Percentiles rank a stretch among this genome's conserved stretches.
Evolutionary conservation across 2,113 vertebrate species (phyloP).

Genomic region (Pandion haliaetus): DNA sequence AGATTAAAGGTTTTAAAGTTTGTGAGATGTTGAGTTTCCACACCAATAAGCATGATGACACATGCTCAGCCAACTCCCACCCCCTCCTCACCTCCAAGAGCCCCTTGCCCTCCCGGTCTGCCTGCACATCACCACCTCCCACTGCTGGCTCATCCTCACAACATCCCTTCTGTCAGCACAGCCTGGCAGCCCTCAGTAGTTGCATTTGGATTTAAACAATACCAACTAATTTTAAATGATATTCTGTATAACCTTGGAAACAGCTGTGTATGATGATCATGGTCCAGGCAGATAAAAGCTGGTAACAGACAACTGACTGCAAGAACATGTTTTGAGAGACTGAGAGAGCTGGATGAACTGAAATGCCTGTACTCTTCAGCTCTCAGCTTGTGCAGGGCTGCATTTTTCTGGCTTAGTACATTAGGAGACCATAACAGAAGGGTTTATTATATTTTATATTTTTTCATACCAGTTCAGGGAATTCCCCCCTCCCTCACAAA

Average conservation of each 20-base stretch:
- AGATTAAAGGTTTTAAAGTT: not conserved
- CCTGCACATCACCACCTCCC: not conserved
- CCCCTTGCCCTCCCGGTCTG: rapidly evolving
- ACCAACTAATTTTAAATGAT: not conserved
- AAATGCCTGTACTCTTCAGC: not conserved
- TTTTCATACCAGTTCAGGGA: not conserved
- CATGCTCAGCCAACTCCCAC: not conserved
- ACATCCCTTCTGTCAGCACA: not conserved
- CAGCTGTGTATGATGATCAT: not conserved
- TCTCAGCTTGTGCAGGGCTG: not conserved
- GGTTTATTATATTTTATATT: not conserved
- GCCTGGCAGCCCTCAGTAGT: not conserved
- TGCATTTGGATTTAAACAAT: not conserved
- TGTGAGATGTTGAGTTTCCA: not conserved
- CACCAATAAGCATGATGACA: not conserved
- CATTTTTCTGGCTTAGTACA: not conserved
- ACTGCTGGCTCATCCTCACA: not conserved
- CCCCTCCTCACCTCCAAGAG: not conserved
- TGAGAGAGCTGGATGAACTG: not conserved
- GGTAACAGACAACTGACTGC: not conserved
- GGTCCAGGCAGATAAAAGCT: not conserved
- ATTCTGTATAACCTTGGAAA: not conserved
- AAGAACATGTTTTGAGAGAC: not conserved
- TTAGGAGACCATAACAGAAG: not conserved
- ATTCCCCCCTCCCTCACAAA: not conserved